Evolutionary conservation across 30 jellyfish, hydroid and myxozoan species (phyloP).

Genomic region (Sanderia malayensis): DNA sequence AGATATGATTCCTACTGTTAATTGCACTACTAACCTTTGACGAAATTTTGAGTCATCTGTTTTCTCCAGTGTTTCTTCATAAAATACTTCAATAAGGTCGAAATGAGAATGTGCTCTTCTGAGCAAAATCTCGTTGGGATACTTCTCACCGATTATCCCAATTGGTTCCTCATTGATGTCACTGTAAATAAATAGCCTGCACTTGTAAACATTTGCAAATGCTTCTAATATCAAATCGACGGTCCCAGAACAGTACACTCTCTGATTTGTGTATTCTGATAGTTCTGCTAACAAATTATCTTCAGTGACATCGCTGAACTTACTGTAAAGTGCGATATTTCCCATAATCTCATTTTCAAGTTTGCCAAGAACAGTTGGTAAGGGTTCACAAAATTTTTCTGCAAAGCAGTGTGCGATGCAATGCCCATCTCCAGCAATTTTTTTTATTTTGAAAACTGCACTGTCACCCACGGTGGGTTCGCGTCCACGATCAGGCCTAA

Average conservation of each 20-base stretch:
- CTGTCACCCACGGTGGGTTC: slow-evolving; percentile 2
- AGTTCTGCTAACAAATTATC: too few relatives aligned
- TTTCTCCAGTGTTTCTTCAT: not conserved
- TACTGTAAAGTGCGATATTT: too few relatives aligned
- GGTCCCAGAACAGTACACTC: too few relatives aligned
- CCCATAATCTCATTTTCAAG: not conserved
- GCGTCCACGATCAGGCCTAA: not conserved
- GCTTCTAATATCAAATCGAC: too few relatives aligned
- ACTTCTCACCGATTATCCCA: not conserved
- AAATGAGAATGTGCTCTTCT: not conserved
- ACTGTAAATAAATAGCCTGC: too few relatives aligned
- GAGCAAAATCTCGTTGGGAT: not conserved
- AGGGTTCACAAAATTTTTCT: not conserved
- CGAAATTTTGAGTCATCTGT: not conserved
- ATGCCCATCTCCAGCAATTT: not conserved
- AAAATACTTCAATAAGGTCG: not conserved
- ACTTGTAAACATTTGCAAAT: too few relatives aligned
- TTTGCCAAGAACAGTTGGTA: not conserved
- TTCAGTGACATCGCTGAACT: too few relatives aligned
- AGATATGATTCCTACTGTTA: not conserved
- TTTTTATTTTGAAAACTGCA: not conserved
- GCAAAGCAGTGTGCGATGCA: slow-evolving; percentile 1
- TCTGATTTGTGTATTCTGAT: too few relatives aligned
- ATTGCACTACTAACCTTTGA: not conserved
- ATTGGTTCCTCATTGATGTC: too few relatives aligned